phyloP scores from a whole-genome alignment of 2,797 vertebrate genomes.

The Sternarchorhynchus goeldii region DNA sequence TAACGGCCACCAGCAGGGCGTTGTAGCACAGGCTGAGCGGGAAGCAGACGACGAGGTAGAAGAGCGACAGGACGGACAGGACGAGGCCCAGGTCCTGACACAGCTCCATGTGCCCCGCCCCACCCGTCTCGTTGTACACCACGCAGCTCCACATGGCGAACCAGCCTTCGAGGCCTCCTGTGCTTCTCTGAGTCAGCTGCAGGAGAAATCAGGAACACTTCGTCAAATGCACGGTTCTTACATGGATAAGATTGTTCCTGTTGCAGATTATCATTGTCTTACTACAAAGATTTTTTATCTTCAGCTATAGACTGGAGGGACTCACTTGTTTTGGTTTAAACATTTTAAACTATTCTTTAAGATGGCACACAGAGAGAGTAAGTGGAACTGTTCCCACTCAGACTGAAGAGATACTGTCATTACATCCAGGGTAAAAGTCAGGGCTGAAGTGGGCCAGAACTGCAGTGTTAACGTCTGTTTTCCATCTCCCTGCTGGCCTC shows the following conservation, averaged over 20 bases:
- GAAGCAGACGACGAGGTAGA: constrained; percentile 93
- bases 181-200: constrained; percentile 79
- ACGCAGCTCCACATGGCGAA: constrained; percentile 95
- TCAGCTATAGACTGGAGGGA: neutral
- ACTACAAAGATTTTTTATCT: neutral
- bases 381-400: constrained; percentile 1
- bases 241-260: neutral
- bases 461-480: constrained; percentile 50
- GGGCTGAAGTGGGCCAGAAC: neutral
- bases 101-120: constrained; percentile 78
- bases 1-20: constrained; percentile 87
- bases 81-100: constrained; percentile 91
- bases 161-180: constrained; percentile 58
- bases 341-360: neutral
- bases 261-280: neutral
- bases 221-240: constrained; percentile 7
- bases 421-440: constrained; percentile 43
- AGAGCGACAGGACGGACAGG: constrained; percentile 86
- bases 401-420: constrained; percentile 53
- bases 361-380: neutral
- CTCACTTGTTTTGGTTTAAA: neutral
- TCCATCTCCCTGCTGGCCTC: constrained; percentile 20
- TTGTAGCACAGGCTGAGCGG: constrained; percentile 93
- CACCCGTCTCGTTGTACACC: constrained; percentile 82
- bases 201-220: constrained; percentile 36